Evolutionary conservation across 2,888 invertebrate species (phyloP).

Genomic region (Orthosia gracilis): DNA sequence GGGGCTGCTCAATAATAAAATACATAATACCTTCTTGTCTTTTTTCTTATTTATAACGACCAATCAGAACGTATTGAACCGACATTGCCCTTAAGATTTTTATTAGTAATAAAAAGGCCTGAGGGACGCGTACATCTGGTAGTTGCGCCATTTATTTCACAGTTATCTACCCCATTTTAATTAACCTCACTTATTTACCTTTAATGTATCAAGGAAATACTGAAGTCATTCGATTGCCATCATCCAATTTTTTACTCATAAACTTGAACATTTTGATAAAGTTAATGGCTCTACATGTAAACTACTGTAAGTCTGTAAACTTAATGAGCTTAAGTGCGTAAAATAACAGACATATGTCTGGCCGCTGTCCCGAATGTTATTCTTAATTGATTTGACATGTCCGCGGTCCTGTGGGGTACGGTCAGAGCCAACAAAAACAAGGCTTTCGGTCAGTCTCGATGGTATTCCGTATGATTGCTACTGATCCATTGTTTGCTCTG

Average conservation of each 20-base stretch:
- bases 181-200: conserved; percentile 40
- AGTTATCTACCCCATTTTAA: conserved; percentile 46
- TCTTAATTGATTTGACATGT: conserved; percentile 87
- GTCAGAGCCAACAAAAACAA: conserved; percentile 81
- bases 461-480: conserved; percentile 81
- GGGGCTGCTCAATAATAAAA: neutral
- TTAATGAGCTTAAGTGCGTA: conserved; percentile 54
- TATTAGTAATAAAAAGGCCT: conserved; percentile 39
- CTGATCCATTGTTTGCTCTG: conserved; percentile 85
- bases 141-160: conserved; percentile 28
- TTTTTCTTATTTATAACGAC: conserved; percentile 15
- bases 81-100: conserved; percentile 27
- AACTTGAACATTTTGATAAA: conserved; percentile 49
- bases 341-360: conserved; percentile 57
- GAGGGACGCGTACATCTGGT: conserved; percentile 30
- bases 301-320: conserved; percentile 52
- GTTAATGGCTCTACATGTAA: conserved; percentile 39
- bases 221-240: conserved; percentile 37
- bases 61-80: conserved; percentile 37
- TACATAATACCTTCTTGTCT: neutral
- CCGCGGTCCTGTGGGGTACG: conserved; percentile 73
- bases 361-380: conserved; percentile 72
- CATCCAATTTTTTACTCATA: conserved; percentile 49
- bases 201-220: conserved; percentile 33
- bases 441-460: conserved; percentile 58